Percentiles rank a stretch among this genome's conserved stretches.
These are phyloP conservation scores for Sympetrum striolatum DNA, from an alignment of 2,888 invertebrate species.

Conservation along the genomic window DNA sequence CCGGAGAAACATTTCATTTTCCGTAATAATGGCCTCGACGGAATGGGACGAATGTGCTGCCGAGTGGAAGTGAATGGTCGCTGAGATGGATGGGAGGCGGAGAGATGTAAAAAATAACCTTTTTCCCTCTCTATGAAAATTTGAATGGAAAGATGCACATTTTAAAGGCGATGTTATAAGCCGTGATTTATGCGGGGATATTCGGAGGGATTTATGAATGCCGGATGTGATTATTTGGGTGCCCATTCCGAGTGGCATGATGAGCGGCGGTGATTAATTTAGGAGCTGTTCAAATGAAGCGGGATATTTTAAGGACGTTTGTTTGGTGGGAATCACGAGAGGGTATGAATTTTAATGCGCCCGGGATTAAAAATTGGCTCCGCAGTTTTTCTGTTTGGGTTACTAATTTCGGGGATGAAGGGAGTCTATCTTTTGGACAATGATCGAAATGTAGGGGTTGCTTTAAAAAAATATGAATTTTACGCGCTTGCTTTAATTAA, in stretches of 20 bases:
- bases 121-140: conserved; percentile 14
- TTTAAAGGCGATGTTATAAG: conserved; percentile 10
- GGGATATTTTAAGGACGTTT: no score
- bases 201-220: background rate
- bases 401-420: no score
- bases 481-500: no score
- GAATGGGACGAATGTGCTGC: conserved; percentile 19
- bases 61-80: conserved; percentile 31
- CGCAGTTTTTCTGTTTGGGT: no score
- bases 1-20: conserved; percentile 40
- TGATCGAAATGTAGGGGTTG: no score
- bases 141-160: background rate
- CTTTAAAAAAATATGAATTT: no score
- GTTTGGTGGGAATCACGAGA: no score
- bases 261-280: no score
- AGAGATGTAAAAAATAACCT: background rate
- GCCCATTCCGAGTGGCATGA: background rate
- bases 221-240: background rate
- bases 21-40: conserved; percentile 22
- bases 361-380: no score
- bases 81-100: background rate
- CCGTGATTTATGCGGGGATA: background rate
- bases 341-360: no score
- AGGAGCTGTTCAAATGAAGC: no score
- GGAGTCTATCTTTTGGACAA: no score